Percentiles rank a stretch among this genome's conserved stretches.
phyloP scores from a whole-genome alignment of 2,888 invertebrate genomes.

The Formica aserva region DNA sequence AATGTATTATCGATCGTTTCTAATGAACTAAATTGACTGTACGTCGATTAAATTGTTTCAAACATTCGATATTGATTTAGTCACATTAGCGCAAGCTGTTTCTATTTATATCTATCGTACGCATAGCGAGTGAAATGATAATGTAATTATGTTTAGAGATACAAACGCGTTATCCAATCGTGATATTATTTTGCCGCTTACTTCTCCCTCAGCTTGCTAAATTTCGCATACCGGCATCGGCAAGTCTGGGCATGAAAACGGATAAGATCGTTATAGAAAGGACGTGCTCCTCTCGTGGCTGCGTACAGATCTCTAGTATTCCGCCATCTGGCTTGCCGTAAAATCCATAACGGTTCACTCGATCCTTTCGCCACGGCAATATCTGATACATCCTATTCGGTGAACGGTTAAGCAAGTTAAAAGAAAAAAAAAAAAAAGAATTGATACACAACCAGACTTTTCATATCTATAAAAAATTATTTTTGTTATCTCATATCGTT shows the following conservation, averaged over 20 bases:
- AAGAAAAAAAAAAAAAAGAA: conserved; percentile 3
- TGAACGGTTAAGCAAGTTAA: background rate
- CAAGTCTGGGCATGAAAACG: conserved; percentile 21
- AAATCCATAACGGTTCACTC: conserved; percentile 26
- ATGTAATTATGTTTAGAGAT: conserved; percentile 53
- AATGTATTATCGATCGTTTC: background rate
- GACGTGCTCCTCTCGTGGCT: background rate
- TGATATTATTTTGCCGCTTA: background rate
- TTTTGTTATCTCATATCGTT: background rate
- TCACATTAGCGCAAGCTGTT: background rate
- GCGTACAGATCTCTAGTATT: conserved; percentile 29
- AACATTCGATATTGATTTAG: background rate
- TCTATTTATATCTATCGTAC: background rate
- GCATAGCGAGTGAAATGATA: conserved; percentile 60
- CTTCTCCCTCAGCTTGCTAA: background rate
- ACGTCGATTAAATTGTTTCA: background rate
- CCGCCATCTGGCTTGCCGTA: conserved; percentile 34
- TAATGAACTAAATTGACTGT: background rate
- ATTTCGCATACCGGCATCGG: conserved; percentile 11
- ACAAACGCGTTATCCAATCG: background rate
- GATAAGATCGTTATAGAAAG: conserved; percentile 26
- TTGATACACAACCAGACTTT: background rate
- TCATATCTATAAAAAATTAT: no score
- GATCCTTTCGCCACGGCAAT: background rate
- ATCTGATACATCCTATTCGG: background rate